Conservation (phyloP, 92 coral and sea anemone species). For the Epizoanthus ramosus region DNA sequence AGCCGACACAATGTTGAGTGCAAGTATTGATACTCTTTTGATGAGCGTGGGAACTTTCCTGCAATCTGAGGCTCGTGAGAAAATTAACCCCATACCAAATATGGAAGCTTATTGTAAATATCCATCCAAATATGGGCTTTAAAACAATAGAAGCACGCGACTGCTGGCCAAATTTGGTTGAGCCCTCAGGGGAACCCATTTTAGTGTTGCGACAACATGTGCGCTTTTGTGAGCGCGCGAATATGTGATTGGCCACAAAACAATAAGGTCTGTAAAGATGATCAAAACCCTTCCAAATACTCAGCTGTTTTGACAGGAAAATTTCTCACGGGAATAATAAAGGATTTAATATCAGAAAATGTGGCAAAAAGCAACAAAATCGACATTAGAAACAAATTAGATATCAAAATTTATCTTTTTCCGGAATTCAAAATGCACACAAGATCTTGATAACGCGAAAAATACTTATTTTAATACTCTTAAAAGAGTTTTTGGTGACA, state of each 20-base stretch:
- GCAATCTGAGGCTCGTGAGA: constrained; percentile 98
- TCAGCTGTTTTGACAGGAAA: constrained; percentile 83
- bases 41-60: constrained; percentile 99
- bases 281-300: constrained; percentile 48
- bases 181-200: constrained; percentile 54
- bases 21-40: constrained; percentile 56
- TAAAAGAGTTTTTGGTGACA: not conserved
- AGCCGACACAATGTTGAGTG: constrained; percentile 66
- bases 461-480: not conserved
- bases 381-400: constrained; percentile 41
- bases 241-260: constrained; percentile 65
- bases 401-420: constrained; percentile 24
- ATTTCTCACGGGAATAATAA: constrained; percentile 85
- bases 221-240: constrained; percentile 69
- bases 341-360: constrained; percentile 40
- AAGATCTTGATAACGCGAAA: constrained; percentile 27
- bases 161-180: constrained; percentile 70
- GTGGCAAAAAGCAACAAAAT: constrained; percentile 44
- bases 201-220: constrained; percentile 73
- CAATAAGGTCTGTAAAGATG: constrained; percentile 70
- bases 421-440: constrained; percentile 18
- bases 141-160: constrained; percentile 94
- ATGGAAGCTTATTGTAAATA: constrained; percentile 85
- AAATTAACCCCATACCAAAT: constrained; percentile 94
- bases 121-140: constrained; percentile 70